Percentiles rank a stretch among this genome's conserved stretches.
phyloP scores from a whole-genome alignment of 1,140 invertebrate genomes.

The Drosophila carrolli region DNA sequence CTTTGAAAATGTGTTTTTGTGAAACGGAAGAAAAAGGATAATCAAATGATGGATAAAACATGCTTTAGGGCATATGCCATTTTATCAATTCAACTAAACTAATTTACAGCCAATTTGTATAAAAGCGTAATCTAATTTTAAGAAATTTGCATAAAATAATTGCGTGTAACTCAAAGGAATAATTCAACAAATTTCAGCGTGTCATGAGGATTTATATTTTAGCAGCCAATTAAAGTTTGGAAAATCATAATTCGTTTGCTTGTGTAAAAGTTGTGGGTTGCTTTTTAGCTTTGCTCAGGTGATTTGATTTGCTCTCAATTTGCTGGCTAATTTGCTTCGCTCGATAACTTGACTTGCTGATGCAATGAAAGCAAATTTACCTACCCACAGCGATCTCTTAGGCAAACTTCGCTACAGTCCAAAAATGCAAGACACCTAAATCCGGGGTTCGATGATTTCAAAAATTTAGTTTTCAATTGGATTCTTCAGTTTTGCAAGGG shows the following conservation, averaged over 20 bases:
- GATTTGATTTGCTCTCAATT: slow-evolving; percentile 57
- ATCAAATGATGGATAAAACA: slow-evolving; percentile 53
- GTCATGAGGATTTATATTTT: slow-evolving; percentile 37
- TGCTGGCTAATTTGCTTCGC: slow-evolving; percentile 60
- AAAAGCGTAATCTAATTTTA: slow-evolving; percentile 34
- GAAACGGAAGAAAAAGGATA: slow-evolving; percentile 40
- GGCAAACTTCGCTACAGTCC: slow-evolving; percentile 72
- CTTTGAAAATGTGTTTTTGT: slow-evolving; percentile 11
- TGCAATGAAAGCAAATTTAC: slow-evolving; percentile 68
- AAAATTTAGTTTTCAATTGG: slow-evolving; percentile 46
- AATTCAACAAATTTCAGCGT: slow-evolving; percentile 33
- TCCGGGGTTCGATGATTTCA: slow-evolving; percentile 62
- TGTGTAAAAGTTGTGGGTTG: slow-evolving; percentile 18
- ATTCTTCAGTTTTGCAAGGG: slow-evolving; percentile 10
- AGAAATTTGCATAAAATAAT: slow-evolving; percentile 51
- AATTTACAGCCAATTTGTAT: slow-evolving; percentile 71
- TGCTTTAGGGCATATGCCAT: slow-evolving; percentile 52
- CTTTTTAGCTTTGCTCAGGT: slow-evolving; percentile 42
- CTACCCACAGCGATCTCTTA: slow-evolving; percentile 71
- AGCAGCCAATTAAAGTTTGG: slow-evolving; percentile 54
- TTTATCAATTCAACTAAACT: slow-evolving; percentile 72
- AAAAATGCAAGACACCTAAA: slow-evolving; percentile 74
- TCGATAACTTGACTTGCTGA: slow-evolving; percentile 45
- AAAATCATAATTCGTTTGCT: slow-evolving; percentile 50
- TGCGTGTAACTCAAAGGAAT: slow-evolving; percentile 45